Evolutionary conservation across 2,797 vertebrate species (phyloP).

Genomic region (Melanotaenia trifasciata): DNA sequence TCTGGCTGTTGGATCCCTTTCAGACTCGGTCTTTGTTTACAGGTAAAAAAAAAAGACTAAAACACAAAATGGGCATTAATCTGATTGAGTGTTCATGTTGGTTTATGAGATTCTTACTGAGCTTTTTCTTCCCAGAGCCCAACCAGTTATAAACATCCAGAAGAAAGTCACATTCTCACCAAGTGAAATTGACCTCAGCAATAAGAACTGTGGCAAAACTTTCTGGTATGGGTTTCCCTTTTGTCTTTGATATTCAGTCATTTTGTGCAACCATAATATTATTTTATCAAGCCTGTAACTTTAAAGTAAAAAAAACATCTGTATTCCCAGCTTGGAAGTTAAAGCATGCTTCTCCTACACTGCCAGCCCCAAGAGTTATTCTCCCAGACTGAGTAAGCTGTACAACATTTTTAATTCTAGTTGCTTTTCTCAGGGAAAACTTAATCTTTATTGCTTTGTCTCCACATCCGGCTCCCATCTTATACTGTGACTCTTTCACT

Average conservation of each 20-base stretch:
- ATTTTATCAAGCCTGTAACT: neutral
- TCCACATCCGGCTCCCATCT: neutral
- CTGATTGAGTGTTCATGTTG: neutral
- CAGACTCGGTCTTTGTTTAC: slow-evolving; percentile 90
- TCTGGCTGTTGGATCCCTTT: slow-evolving; percentile 93
- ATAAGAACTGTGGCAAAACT: slow-evolving; percentile 78
- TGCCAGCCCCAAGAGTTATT: slow-evolving; percentile 84
- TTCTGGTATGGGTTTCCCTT: slow-evolving; percentile 71
- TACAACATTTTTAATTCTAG: neutral
- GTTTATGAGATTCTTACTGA: slow-evolving; percentile 16
- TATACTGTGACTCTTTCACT: neutral
- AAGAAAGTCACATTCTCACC: slow-evolving; percentile 88
- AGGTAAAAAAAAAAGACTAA: slow-evolving; percentile 76
- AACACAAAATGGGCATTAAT: neutral
- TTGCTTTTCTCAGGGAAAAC: neutral
- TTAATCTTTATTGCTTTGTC: neutral
- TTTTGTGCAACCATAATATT: neutral
- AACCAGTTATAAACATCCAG: slow-evolving; percentile 89
- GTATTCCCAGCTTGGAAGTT: slow-evolving; percentile 84
- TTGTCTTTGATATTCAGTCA: neutral
- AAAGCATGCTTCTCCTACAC: slow-evolving; percentile 90
- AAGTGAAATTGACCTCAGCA: slow-evolving; percentile 87
- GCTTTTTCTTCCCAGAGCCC: slow-evolving; percentile 79
- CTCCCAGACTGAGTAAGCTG: slow-evolving; percentile 89
- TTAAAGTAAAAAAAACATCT: neutral